phyloP scores from a whole-genome alignment of 2,888 invertebrate species.

The Scaptomyza polygonia region DNA sequence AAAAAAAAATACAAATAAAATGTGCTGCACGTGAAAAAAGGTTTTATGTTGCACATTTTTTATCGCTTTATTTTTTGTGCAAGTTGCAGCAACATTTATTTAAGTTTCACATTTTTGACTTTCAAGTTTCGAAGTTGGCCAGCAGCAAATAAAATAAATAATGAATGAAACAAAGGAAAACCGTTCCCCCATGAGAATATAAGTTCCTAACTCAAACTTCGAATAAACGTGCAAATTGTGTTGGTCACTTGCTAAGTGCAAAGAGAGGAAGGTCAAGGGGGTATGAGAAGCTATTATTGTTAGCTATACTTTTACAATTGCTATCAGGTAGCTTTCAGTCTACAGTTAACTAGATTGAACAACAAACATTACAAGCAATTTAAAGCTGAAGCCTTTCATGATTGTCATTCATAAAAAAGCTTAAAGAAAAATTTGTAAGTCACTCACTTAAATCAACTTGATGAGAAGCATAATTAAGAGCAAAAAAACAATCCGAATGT shows the following conservation, averaged over 20 bases:
- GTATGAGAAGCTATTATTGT: not conserved
- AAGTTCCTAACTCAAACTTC: slow-evolving; percentile 35
- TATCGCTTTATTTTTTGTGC: slow-evolving; percentile 55
- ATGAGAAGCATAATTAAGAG: not conserved
- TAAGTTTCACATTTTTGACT: slow-evolving; percentile 44
- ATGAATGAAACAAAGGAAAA: slow-evolving; percentile 25
- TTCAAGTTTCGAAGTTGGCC: slow-evolving; percentile 34
- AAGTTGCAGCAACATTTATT: slow-evolving; percentile 55
- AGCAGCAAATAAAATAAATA: slow-evolving; percentile 38
- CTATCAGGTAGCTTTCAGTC: not conserved
- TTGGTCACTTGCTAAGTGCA: slow-evolving; percentile 42
- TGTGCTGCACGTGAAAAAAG: slow-evolving; percentile 68
- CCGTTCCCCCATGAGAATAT: slow-evolving; percentile 14
- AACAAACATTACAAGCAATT: slow-evolving; percentile 13
- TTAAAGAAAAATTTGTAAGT: not conserved
- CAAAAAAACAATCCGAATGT: not conserved
- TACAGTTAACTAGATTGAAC: not conserved
- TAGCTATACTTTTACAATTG: not conserved
- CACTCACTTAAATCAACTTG: not conserved
- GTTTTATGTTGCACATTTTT: slow-evolving; percentile 63
- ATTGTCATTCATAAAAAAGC: not conserved
- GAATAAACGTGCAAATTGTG: slow-evolving; percentile 31
- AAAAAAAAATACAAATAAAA: slow-evolving; percentile 32
- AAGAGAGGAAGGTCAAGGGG: slow-evolving; percentile 5
- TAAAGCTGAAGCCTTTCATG: not conserved